phyloP scores from a whole-genome alignment of 2,113 vertebrate genomes.

The Hemibagrus wyckioides region DNA sequence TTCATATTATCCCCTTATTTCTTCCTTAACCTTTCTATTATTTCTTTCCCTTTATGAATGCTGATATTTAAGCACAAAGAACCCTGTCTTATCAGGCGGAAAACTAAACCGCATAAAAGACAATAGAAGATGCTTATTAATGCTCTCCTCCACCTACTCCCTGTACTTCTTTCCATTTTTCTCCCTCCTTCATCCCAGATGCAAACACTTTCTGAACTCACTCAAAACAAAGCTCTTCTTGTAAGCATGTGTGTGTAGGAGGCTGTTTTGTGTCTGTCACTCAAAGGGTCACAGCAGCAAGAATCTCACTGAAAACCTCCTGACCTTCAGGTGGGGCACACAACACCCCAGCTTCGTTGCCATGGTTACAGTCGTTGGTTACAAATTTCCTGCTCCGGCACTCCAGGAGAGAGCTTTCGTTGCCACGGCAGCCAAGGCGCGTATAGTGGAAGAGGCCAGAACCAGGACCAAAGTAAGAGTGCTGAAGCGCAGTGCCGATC shows the following conservation, averaged over 20 bases:
- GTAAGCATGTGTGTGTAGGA: slow-evolving; percentile 20
- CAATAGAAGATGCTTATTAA: neutral
- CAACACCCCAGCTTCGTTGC: slow-evolving; percentile 72
- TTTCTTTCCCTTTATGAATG: neutral
- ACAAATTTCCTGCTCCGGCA: slow-evolving; percentile 78
- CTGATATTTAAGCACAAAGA: neutral
- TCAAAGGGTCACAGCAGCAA: slow-evolving; percentile 37
- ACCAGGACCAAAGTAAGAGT: slow-evolving; percentile 68
- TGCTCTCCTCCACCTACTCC: slow-evolving; percentile 7
- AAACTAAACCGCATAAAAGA: neutral
- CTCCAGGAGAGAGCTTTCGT: slow-evolving; percentile 79
- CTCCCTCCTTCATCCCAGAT: slow-evolving; percentile 7
- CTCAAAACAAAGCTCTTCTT: slow-evolving; percentile 23
- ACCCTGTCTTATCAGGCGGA: neutral
- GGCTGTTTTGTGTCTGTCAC: slow-evolving; percentile 34
- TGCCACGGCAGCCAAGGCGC: slow-evolving; percentile 82
- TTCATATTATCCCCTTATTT: neutral
- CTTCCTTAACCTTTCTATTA: neutral
- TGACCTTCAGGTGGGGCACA: slow-evolving; percentile 87
- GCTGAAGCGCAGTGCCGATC: slow-evolving; percentile 78
- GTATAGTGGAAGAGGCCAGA: slow-evolving; percentile 80
- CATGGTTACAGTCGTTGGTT: slow-evolving; percentile 79
- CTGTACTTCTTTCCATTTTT: slow-evolving; percentile 1
- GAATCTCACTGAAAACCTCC: slow-evolving; percentile 48
- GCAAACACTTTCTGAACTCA: slow-evolving; percentile 6